Conservation (phyloP, 2,888 invertebrate genomes). For the Plagodis pulveraria region DNA sequence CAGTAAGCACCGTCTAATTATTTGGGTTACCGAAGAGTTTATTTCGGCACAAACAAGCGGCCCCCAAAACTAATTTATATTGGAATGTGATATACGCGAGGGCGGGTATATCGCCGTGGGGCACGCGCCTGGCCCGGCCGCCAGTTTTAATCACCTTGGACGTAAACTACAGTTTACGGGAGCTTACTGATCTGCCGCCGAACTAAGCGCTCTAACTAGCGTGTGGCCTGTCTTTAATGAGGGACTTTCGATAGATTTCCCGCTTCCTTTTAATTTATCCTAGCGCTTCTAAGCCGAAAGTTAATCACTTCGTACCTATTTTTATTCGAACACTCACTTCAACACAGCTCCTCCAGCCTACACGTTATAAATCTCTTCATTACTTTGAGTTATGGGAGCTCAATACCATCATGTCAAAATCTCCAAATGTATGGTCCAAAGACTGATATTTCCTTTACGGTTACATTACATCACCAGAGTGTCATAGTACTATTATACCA, state of each 20-base stretch:
- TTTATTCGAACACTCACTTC: too few relatives aligned
- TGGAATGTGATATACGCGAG: conserved; percentile 82
- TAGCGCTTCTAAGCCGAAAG: too few relatives aligned
- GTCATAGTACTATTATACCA: conserved; percentile 3
- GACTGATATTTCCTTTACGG: too few relatives aligned
- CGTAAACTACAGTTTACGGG: conserved; percentile 51
- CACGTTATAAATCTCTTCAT: too few relatives aligned
- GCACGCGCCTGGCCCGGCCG: conserved; percentile 60
- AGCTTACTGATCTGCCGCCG: conserved; percentile 48
- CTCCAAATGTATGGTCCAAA: too few relatives aligned
- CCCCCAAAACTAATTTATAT: conserved; percentile 81
- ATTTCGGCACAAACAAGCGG: conserved; percentile 74
- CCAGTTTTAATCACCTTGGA: conserved; percentile 75
- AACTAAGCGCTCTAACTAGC: conserved; percentile 58
- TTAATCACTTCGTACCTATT: too few relatives aligned
- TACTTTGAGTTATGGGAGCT: too few relatives aligned
- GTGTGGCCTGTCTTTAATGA: background rate
- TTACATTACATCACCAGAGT: background rate
- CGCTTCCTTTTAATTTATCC: too few relatives aligned
- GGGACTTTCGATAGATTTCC: too few relatives aligned
- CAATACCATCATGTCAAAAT: too few relatives aligned
- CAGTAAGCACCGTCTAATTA: conserved; percentile 59
- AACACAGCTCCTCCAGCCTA: too few relatives aligned
- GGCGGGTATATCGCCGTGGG: conserved; percentile 58
- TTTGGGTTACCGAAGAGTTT: conserved; percentile 58